Percentiles rank a stretch among this genome's conserved stretches.
These are phyloP conservation scores for Syngnathoides biaculeatus DNA, from an alignment of 2,113 vertebrate species.

Conservation along the genomic window DNA sequence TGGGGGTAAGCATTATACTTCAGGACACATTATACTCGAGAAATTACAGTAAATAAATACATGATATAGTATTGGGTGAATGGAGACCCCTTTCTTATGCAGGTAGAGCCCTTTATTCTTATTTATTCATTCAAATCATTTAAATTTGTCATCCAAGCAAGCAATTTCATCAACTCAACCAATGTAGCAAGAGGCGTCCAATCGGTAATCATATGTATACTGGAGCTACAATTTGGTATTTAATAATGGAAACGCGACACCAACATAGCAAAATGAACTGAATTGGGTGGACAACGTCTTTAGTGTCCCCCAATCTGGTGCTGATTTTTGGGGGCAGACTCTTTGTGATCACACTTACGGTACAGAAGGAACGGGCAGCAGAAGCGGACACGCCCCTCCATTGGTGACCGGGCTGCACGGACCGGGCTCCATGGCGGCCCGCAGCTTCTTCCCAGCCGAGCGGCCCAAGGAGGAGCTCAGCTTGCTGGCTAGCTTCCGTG, in stretches of 20 bases:
- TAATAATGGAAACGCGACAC: neutral
- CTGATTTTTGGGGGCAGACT: neutral
- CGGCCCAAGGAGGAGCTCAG: slow-evolving; percentile 89
- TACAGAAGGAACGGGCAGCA: slow-evolving; percentile 81
- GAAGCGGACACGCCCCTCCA: slow-evolving; percentile 73
- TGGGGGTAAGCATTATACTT: too few relatives aligned
- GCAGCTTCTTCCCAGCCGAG: slow-evolving; percentile 81
- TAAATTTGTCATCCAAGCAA: neutral
- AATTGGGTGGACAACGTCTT: neutral
- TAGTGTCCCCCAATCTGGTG: neutral
- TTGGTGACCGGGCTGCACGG: slow-evolving; percentile 72
- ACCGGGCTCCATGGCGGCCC: slow-evolving; percentile 79
- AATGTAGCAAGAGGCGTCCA: neutral
- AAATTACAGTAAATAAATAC: too few relatives aligned
- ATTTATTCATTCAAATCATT: neutral
- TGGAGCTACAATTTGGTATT: neutral
- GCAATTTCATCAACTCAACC: neutral
- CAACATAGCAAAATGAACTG: neutral
- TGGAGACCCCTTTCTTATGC: too few relatives aligned
- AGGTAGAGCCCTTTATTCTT: too few relatives aligned
- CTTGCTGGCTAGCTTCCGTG: slow-evolving; percentile 85
- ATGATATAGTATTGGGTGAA: too few relatives aligned
- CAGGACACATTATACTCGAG: too few relatives aligned
- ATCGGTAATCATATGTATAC: neutral
- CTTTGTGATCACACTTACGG: slow-evolving; percentile 72